Base-by-base conservation (phyloP, 2,113 vertebrate species). In the Megalops atlanticus region DNA sequence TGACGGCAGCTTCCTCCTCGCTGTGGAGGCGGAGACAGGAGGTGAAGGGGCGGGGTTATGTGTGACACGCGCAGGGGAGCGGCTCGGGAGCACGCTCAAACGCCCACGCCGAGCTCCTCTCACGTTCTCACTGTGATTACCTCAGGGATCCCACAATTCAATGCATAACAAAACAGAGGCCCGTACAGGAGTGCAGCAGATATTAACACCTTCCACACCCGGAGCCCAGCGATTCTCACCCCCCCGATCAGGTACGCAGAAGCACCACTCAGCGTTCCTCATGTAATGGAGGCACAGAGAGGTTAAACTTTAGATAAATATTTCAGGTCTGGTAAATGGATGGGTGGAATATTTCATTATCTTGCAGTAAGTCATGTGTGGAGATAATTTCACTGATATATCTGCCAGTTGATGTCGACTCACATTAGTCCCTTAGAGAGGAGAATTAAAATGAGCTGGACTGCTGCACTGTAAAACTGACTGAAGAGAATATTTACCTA, bases 101-200 rank as follows among this genome's bases (percentile, higher is more conserved):
- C 84, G 47, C 45, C 52, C 24, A 18, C 38, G 38, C 41, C 16
- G 52, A 68, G 76, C 38, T 47, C 74, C 75, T 31, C n/a, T 58
- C 16, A 21, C 27, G 69, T 39, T 76, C 43, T 52, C 4, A 39
- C 80, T 80, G 82, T 31, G 54, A 83, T 75, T 80, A 64, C 58
- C 73, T 80, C 21, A 35, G 71, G 80, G 35, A 81, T 77, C 5
- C 41, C 49, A 64, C 3, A 27, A 80, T 83, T 80, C 47, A 76
- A 73, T 83, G 81, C 70, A 35, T 52, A 79, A 31, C 3, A 81
- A 84, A 82, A 70, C 31, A 72, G 40, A 16, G 58, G 24, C 45
- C 39, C 43, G 47, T 16, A 5, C 15, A 31, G 83, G 40, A 33
- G 39, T 21, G n/a, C 11, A 40, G 72, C 21, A 31, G 3, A 39